Evolutionary conservation across 35 echinoderm and acorn worm genomes (phyloP).

Genomic region (Apostichopus parvimensis): DNA sequence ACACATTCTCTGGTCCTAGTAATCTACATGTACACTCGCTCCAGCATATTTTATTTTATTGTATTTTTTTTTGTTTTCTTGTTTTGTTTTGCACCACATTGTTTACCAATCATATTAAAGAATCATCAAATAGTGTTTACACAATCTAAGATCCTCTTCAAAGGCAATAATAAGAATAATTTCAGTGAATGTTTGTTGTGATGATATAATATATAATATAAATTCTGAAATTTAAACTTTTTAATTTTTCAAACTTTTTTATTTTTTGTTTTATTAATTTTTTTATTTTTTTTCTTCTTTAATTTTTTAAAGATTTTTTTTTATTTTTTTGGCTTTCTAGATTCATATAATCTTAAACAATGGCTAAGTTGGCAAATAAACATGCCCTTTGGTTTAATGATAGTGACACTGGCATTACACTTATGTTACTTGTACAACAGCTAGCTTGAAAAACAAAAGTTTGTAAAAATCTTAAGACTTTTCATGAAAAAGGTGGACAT

Average conservation of each 20-base stretch:
- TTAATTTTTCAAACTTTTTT: constrained; percentile 6
- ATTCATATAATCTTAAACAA: constrained; percentile 46
- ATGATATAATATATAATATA: constrained; percentile 53
- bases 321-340: neutral
- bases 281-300: neutral
- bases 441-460: constrained; percentile 52
- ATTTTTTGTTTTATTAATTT: constrained; percentile 1
- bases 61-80: neutral
- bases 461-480: constrained; percentile 32
- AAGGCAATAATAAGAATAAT: constrained; percentile 63
- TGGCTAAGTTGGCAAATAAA: constrained; percentile 50
- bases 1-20: constrained; percentile 55
- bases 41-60: constrained; percentile 26
- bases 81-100: constrained; percentile 48
- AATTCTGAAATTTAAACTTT: constrained; percentile 43
- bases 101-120: constrained; percentile 53
- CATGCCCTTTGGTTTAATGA: constrained; percentile 54
- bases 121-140: constrained; percentile 54
- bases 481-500: constrained; percentile 52
- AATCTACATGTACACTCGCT: constrained; percentile 50
- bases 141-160: constrained; percentile 59
- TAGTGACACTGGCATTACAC: constrained; percentile 50
- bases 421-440: constrained; percentile 46
- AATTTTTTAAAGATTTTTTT: neutral
- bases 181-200: constrained; percentile 61